These are phyloP conservation scores for Fragum fragum DNA, from an alignment of 2,888 invertebrate species.

Conservation along the genomic window DNA sequence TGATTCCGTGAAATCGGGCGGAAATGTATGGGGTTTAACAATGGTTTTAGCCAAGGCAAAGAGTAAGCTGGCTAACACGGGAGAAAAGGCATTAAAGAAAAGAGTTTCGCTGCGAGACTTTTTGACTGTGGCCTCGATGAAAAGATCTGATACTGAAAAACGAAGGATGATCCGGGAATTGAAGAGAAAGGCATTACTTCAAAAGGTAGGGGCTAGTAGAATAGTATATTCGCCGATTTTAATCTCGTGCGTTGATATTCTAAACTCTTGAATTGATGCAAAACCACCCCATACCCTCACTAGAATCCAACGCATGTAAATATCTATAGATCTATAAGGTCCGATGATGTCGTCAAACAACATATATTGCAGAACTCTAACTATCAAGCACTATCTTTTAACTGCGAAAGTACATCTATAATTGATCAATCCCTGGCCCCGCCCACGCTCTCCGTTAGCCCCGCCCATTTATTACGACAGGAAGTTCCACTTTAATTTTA, in stretches of 20 bases:
- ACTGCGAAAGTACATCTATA: no score
- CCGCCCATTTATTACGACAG: no score
- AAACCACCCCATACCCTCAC: no score
- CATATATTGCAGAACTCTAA: no score
- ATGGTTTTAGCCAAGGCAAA: constrained; percentile 41
- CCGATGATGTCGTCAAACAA: no score
- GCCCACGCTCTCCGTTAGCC: no score
- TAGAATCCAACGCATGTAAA: not conserved
- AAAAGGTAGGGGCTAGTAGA: constrained; percentile 57
- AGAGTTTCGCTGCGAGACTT: constrained; percentile 42
- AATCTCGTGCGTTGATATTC: no score
- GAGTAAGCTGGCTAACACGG: constrained; percentile 27
- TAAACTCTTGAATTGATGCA: no score
- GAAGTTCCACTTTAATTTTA: no score
- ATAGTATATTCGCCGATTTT: no score
- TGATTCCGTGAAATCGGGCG: not conserved
- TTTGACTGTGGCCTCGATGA: constrained; percentile 44
- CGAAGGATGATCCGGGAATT: constrained; percentile 45
- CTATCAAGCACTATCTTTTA: no score
- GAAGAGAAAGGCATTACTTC: constrained; percentile 42
- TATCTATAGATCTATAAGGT: not conserved
- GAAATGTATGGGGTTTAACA: constrained; percentile 26
- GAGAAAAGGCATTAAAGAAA: constrained; percentile 15
- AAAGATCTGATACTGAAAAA: constrained; percentile 45
- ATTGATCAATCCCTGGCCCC: no score